Conservation (phyloP, 1,140 invertebrate species). For the Atta colombica region DNA sequence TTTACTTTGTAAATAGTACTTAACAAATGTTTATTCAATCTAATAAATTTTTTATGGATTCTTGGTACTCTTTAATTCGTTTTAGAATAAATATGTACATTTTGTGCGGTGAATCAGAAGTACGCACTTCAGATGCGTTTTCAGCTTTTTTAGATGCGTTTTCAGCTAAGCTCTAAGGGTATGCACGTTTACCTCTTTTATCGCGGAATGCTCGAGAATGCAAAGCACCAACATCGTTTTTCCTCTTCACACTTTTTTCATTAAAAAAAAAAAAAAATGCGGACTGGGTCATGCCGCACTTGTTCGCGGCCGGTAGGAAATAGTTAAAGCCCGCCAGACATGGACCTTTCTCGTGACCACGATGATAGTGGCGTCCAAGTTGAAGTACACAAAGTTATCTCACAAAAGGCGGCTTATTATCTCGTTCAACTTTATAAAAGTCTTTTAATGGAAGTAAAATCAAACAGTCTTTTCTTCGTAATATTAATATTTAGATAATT, state of each 20-base stretch:
- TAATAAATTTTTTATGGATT: not conserved
- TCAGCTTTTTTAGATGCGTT: conserved; percentile 34
- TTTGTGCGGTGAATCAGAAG: not conserved
- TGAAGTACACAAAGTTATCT: conserved; percentile 50
- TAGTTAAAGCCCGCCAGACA: conserved; percentile 50
- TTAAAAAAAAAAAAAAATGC: conserved; percentile 35
- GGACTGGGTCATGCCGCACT: conserved; percentile 53
- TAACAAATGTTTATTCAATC: conserved; percentile 21
- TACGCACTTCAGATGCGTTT: conserved; percentile 15
- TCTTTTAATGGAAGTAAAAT: conserved; percentile 1
- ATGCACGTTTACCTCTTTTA: conserved; percentile 78
- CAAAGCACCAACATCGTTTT: conserved; percentile 69
- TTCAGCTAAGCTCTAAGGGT: conserved; percentile 64
- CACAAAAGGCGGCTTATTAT: conserved; percentile 33
- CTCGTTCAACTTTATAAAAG: conserved; percentile 9
- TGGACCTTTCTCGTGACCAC: not conserved
- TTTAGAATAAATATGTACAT: not conserved
- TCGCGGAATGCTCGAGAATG: conserved; percentile 73
- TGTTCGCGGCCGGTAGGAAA: conserved; percentile 51
- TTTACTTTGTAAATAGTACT: not conserved
- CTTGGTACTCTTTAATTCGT: not conserved
- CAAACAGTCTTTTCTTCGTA: not conserved
- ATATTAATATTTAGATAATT: conserved; percentile 8
- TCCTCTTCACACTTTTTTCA: conserved; percentile 53
- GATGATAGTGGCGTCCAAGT: conserved; percentile 30